These are phyloP conservation scores for Dugesia japonica DNA, from an alignment of 2,888 invertebrate species.

Conservation along the genomic window DNA sequence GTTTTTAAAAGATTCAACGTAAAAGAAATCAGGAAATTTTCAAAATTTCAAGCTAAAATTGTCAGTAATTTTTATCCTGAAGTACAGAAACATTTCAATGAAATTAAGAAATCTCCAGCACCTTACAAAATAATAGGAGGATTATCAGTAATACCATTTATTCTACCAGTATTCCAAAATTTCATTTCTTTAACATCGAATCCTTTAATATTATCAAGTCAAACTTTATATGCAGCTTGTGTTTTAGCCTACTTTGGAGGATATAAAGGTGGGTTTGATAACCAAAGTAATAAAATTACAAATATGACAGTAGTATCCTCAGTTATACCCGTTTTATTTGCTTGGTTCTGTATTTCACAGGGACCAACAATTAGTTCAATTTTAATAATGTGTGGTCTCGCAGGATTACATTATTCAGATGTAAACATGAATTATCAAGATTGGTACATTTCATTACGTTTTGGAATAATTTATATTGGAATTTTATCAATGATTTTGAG, in stretches of 20 bases:
- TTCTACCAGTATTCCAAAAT: background rate
- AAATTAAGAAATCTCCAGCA: background rate
- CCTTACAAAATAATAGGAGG: background rate
- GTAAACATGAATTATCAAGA: background rate
- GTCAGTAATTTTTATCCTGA: background rate
- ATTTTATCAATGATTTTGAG: background rate
- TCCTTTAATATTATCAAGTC: background rate
- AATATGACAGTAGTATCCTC: background rate
- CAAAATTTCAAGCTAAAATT: background rate
- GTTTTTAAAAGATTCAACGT: background rate
- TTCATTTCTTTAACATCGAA: background rate
- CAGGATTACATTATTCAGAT: background rate
- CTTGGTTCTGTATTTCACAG: background rate
- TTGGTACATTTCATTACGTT: background rate
- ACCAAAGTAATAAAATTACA: background rate
- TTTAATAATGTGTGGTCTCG: background rate
- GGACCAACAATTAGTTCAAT: slow-evolving; percentile 6
- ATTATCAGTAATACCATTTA: background rate
- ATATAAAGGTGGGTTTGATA: background rate
- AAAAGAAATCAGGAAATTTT: background rate
- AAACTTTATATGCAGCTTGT: background rate
- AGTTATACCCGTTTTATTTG: background rate
- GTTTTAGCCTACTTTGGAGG: background rate
- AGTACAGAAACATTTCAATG: background rate
- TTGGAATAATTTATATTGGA: background rate